These are phyloP conservation scores for Phengaris alcon DNA, from an alignment of 2,888 invertebrate species.

Conservation along the genomic window DNA sequence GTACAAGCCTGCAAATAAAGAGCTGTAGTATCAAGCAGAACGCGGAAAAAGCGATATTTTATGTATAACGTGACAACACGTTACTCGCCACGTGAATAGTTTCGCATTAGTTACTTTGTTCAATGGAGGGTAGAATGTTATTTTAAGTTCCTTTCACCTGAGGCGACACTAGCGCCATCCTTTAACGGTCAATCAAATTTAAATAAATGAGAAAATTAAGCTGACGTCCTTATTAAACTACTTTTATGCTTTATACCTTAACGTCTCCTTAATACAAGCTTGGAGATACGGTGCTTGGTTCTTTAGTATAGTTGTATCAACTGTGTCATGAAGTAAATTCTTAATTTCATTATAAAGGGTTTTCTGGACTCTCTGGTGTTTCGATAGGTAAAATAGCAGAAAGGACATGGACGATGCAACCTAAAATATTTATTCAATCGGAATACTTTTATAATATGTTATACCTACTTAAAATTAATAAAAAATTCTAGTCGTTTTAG, in stretches of 20 bases:
- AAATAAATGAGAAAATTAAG: too few relatives aligned
- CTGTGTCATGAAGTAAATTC: constrained; percentile 44
- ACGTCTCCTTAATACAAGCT: constrained; percentile 82
- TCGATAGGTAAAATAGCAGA: constrained; percentile 83
- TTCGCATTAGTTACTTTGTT: too few relatives aligned
- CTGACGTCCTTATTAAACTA: too few relatives aligned
- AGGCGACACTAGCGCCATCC: too few relatives aligned
- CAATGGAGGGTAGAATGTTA: too few relatives aligned
- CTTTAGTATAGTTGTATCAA: constrained; percentile 50
- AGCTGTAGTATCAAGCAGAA: background rate
- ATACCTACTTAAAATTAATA: too few relatives aligned
- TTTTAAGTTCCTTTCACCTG: too few relatives aligned
- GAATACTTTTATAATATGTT: background rate
- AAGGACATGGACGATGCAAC: constrained; percentile 81
- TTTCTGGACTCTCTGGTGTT: constrained; percentile 81
- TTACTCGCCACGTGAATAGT: too few relatives aligned
- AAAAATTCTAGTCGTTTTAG: too few relatives aligned
- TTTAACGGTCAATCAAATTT: too few relatives aligned
- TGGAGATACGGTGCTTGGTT: constrained; percentile 76
- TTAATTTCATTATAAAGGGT: constrained; percentile 81
- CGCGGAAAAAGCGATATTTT: background rate
- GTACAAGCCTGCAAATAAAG: constrained; percentile 71
- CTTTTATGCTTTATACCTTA: constrained; percentile 62
- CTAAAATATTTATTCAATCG: constrained; percentile 51
- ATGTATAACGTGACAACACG: background rate